These are phyloP conservation scores for Urocitellus parryii DNA, from an alignment of 2,113 vertebrate genomes.

Conservation along the genomic window DNA sequence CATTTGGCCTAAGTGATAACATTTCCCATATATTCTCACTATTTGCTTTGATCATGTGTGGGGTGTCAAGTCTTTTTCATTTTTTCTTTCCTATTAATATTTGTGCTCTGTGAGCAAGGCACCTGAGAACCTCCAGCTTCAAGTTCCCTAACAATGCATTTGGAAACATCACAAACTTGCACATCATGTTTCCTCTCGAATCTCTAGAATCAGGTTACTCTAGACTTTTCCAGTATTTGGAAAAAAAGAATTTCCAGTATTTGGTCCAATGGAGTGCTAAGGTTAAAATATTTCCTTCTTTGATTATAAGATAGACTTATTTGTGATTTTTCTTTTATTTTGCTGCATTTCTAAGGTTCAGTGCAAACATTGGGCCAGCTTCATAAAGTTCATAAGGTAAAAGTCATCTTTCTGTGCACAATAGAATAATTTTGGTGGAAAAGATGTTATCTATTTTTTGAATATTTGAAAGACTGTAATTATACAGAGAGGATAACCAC, in stretches of 20 bases:
- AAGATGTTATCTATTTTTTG: no score
- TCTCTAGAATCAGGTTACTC: neutral
- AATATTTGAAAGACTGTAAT: no score
- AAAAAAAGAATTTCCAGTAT: neutral
- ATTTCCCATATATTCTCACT: no score
- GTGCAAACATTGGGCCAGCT: neutral
- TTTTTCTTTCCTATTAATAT: neutral
- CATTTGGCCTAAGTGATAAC: no score
- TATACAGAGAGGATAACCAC: no score
- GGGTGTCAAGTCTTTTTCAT: neutral
- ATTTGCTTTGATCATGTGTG: no score
- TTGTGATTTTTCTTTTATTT: neutral
- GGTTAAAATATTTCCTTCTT: neutral
- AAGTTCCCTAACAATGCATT: neutral
- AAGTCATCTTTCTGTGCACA: neutral
- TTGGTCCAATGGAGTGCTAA: neutral
- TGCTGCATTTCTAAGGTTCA: neutral
- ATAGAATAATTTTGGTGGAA: neutral
- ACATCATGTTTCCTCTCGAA: neutral
- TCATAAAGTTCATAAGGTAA: neutral
- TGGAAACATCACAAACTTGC: neutral
- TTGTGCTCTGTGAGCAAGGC: neutral
- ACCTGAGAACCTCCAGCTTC: neutral
- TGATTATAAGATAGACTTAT: neutral
- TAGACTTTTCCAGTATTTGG: neutral